A percentile compares a stretch with the other conserved stretches of the same genome.
These are phyloP conservation scores for Ceratotherium simum DNA, from an alignment of 2,113 vertebrate genomes.

Conservation along the genomic window DNA sequence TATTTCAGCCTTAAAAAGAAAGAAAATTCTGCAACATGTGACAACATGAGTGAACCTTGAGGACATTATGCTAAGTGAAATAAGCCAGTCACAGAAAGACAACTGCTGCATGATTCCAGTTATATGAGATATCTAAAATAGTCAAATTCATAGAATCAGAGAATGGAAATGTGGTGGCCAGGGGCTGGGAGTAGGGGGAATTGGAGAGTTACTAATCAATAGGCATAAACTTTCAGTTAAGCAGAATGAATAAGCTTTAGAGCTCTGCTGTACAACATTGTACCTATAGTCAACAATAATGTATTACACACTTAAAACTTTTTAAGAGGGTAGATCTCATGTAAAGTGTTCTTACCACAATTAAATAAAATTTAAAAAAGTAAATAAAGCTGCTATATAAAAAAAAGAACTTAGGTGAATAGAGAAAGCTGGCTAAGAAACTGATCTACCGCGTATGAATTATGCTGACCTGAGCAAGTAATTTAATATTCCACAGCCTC, in stretches of 20 bases:
- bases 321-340: not conserved
- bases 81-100: not conserved
- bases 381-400: not conserved
- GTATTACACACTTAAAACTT: not conserved
- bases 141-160: not conserved
- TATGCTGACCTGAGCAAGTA: not conserved
- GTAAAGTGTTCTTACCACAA: not conserved
- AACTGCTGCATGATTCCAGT: not conserved
- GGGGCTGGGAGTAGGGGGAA: not conserved
- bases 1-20: not conserved
- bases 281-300: not conserved
- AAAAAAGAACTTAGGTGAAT: not conserved
- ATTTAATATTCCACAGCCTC: conserved; percentile 29
- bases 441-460: not conserved
- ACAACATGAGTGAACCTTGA: not conserved
- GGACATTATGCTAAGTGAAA: not conserved
- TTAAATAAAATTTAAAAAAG: not conserved
- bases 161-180: not conserved
- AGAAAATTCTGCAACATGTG: not conserved
- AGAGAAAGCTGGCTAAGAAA: not conserved
- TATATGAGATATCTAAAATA: not conserved
- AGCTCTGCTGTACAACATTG: not conserved
- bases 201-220: not conserved
- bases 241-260: not conserved
- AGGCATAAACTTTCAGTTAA: not conserved